Base-by-base conservation (phyloP, 1,140 invertebrate species). In the Hestina assimilis region DNA sequence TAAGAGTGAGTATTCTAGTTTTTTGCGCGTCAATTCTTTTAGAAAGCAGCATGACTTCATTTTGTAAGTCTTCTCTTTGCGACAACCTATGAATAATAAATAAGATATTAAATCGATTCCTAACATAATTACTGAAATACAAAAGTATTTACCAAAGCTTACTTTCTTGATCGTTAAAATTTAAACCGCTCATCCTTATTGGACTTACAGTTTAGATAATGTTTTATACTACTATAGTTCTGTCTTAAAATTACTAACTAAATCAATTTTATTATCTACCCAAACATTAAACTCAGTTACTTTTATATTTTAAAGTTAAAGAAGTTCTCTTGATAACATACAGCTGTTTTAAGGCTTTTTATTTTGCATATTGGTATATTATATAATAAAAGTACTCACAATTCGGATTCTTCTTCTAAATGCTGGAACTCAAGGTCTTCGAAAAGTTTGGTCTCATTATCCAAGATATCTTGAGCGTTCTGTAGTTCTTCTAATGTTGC, bases 401-500 rank as follows among this genome's bases (percentile, higher is more conserved):
- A 90, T 75, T 95, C 94, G 0, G 95, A 95, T 78, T 96, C 95
- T 72, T 96, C 95, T 87, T 98, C 97, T 52, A 98, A 90, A 79
- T 98, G 95, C 74, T 96, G 95, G 84, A 98, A 98, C 83, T 98
- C 97, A 11, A 97, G 88, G 81, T 98, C 96, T 84, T 98, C 97
- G 77, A 95, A 98, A 23, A 94, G 91, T 89, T 96, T 94, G 6
- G 91, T 91, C 67, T 95, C 93, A 54, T 92, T 93, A 52, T 95
- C 94, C 11, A 94, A 72, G 1, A 91, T 86, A 54, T 95, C 93
- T 60, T 93, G 92, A 15, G 93, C 90, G 53, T 92, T 89, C 47
- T 92, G 79, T 28, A 92, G 83, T 64, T 92, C 91, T 69, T 92
- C 92, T 6, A 92, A 71, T 0, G 91, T 90, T 2, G 89, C 82